Percentiles rank a stretch among this genome's conserved stretches.
These are phyloP conservation scores for Tamias sibiricus DNA, from an alignment of 2,113 vertebrate genomes.

Conservation along the genomic window DNA sequence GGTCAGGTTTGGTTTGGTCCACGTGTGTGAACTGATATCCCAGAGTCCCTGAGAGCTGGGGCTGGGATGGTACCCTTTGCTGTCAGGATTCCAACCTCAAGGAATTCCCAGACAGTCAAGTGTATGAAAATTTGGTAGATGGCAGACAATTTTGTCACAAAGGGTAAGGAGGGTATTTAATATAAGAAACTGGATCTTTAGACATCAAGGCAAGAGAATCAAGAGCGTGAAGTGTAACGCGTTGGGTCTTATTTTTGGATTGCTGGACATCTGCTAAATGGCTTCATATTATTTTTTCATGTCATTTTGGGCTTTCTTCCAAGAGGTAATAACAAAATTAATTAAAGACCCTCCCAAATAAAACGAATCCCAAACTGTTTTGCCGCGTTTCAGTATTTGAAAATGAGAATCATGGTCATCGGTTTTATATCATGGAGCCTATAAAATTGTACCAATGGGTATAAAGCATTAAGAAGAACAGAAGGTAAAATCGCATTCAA, in stretches of 20 bases:
- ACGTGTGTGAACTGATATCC: neutral
- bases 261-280: conserved; percentile 63
- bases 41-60: neutral
- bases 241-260: conserved; percentile 50
- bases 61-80: neutral
- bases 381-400: conserved; percentile 14
- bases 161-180: neutral
- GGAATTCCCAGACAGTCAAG: neutral
- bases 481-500: neutral
- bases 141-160: neutral
- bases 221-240: neutral
- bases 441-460: neutral
- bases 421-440: neutral
- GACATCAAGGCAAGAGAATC: conserved; percentile 32
- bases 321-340: conserved; percentile 63
- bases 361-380: neutral
- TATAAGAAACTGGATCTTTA: neutral
- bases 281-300: conserved; percentile 52
- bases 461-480: neutral
- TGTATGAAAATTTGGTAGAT: conserved; percentile 17
- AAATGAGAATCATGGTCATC: conserved; percentile 27
- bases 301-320: conserved; percentile 48
- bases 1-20: neutral
- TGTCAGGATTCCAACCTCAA: neutral
- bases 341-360: conserved; percentile 59